Evolutionary conservation across 2,113 vertebrate genomes (phyloP).

Genomic region (rabbit (Oryctolagus cuniculus)): mOryCun1.1 NC_091438.1:150751501-150752000

Average conservation of each 20-base stretch:
- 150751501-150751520: not conserved
- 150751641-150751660: too few relatives aligned
- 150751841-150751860: not conserved
- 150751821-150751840: not conserved
- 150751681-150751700: not conserved
- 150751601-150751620: not conserved
- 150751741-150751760: not conserved
- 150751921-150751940: not conserved
- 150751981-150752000: conserved; percentile 12
- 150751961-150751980: conserved; percentile 63
- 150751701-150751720: not conserved
- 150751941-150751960: conserved; percentile 3
- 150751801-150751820: not conserved
- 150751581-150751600: not conserved
- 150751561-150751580: not conserved
- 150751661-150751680: not conserved
- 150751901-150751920: conserved; percentile 42
- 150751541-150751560: not conserved
- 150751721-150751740: not conserved
- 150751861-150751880: not conserved
- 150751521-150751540: not conserved
- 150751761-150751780: not conserved
- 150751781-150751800: not conserved
- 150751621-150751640: not conserved
- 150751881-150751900: not conserved